Percentiles rank a stretch among this genome's conserved stretches.
Conservation (phyloP, 2,888 invertebrate genomes). For the Brenthis daphne region DNA sequence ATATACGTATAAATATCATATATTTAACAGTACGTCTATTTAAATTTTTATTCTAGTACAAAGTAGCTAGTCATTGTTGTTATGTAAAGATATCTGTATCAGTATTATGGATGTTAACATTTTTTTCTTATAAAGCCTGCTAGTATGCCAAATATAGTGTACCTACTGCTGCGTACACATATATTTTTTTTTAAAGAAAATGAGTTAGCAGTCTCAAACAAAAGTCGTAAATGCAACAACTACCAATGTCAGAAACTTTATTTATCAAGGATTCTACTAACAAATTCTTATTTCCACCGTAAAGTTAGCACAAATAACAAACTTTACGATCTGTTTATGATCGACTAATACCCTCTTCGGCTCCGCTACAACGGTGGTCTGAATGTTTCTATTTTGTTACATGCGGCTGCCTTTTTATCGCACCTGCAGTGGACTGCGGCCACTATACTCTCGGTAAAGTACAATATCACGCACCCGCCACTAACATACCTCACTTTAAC, state of each 20-base stretch:
- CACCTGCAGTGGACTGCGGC: conserved; percentile 85
- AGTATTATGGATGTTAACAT: conserved; percentile 30
- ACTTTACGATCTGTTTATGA: conserved; percentile 17
- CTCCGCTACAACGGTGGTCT: conserved; percentile 48
- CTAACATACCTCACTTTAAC: conserved; percentile 76
- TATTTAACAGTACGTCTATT: conserved; percentile 29
- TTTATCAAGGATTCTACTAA: conserved; percentile 19
- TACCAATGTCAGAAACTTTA: conserved; percentile 3
- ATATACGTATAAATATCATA: conserved; percentile 44
- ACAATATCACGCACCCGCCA: conserved; percentile 85
- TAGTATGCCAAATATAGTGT: conserved; percentile 31
- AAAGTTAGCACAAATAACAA: conserved; percentile 20
- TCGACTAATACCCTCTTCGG: conserved; percentile 23
- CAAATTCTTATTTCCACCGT: conserved; percentile 25
- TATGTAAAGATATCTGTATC: conserved; percentile 39
- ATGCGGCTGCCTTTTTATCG: conserved; percentile 82
- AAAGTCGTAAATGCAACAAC: background rate
- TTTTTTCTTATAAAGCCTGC: conserved; percentile 29
- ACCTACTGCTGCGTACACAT: conserved; percentile 7
- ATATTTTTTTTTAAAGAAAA: background rate
- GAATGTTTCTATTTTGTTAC: conserved; percentile 81
- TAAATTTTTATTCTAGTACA: conserved; percentile 56
- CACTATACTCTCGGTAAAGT: conserved; percentile 86
- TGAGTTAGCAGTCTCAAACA: background rate
- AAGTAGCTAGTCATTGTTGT: conserved; percentile 73